These are phyloP conservation scores for Mastacembelus armatus DNA, from an alignment of 2,797 vertebrate species.

Conservation along the genomic window DNA sequence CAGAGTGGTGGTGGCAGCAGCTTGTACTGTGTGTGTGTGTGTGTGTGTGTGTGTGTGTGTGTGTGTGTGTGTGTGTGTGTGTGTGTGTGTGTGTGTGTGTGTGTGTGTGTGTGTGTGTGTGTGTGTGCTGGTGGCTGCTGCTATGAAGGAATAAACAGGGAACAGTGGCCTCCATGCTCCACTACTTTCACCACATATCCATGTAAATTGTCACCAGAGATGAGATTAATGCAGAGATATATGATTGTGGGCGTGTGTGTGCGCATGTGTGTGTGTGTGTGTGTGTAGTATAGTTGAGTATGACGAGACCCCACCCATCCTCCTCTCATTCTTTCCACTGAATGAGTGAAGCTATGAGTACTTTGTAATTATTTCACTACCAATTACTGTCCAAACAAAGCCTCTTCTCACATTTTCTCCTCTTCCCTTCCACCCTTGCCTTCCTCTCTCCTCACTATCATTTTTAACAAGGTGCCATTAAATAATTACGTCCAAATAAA, in stretches of 20 bases:
- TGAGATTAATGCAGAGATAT: conserved; percentile 50
- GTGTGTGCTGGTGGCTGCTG: conserved; percentile 18
- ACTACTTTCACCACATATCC: conserved; percentile 44
- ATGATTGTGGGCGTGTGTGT: background rate
- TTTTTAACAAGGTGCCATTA: conserved; percentile 77
- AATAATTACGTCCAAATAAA: conserved; percentile 80
- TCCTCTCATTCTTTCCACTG: conserved; percentile 13
- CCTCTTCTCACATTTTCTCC: conserved; percentile 34
- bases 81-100: conserved; percentile 30
- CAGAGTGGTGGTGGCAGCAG: conserved; percentile 64
- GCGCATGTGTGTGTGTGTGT: conserved; percentile 2
- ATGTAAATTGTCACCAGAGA: conserved; percentile 57
- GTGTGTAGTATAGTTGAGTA: conserved; percentile 19
- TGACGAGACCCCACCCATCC: conserved; percentile 26
- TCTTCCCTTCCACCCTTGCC: conserved; percentile 17
- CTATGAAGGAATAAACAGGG: conserved; percentile 49
- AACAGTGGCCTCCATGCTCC: conserved; percentile 55
- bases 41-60: conserved; percentile 29
- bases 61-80: conserved; percentile 33
- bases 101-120: conserved; percentile 30
- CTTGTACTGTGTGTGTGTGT: conserved; percentile 32
- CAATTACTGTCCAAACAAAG: conserved; percentile 69
- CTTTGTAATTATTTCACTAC: conserved; percentile 67
- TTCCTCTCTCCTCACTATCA: conserved; percentile 48
- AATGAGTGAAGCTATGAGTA: conserved; percentile 48